A percentile compares a stretch with the other conserved stretches of the same genome.
phyloP scores from a whole-genome alignment of 2,888 invertebrate genomes.

The Cosmorhoe ocellata region DNA sequence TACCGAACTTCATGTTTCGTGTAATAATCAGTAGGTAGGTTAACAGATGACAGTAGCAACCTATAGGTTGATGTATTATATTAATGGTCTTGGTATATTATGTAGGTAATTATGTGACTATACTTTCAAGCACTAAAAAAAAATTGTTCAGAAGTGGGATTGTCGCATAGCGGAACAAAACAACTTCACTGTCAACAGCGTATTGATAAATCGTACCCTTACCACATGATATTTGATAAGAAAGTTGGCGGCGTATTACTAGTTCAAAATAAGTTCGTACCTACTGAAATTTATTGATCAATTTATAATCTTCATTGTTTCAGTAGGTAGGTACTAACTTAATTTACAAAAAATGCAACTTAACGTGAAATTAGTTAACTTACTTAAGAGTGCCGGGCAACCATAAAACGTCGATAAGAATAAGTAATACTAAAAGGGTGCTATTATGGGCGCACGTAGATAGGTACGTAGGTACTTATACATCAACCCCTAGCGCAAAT shows the following conservation, averaged over 20 bases:
- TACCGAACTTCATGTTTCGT: too few relatives aligned
- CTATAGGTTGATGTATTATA: too few relatives aligned
- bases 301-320: too few relatives aligned
- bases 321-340: too few relatives aligned
- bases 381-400: constrained; percentile 40
- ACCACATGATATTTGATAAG: too few relatives aligned
- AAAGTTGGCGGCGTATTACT: too few relatives aligned
- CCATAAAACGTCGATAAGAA: constrained; percentile 50
- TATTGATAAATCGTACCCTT: constrained; percentile 7
- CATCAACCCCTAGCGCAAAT: constrained; percentile 43
- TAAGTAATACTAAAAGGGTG: constrained; percentile 54
- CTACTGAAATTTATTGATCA: too few relatives aligned
- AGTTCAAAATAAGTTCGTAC: too few relatives aligned
- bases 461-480: neutral
- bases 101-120: too few relatives aligned
- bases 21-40: too few relatives aligned
- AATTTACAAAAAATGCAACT: too few relatives aligned
- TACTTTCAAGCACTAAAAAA: neutral
- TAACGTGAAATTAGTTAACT: neutral
- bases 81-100: neutral
- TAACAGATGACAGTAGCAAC: too few relatives aligned
- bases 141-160: constrained; percentile 24
- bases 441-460: constrained; percentile 35
- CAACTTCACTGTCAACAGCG: constrained; percentile 4
- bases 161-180: constrained; percentile 17